phyloP scores from a whole-genome alignment of 2,888 invertebrate species.

The Bellardia bayeri region DNA sequence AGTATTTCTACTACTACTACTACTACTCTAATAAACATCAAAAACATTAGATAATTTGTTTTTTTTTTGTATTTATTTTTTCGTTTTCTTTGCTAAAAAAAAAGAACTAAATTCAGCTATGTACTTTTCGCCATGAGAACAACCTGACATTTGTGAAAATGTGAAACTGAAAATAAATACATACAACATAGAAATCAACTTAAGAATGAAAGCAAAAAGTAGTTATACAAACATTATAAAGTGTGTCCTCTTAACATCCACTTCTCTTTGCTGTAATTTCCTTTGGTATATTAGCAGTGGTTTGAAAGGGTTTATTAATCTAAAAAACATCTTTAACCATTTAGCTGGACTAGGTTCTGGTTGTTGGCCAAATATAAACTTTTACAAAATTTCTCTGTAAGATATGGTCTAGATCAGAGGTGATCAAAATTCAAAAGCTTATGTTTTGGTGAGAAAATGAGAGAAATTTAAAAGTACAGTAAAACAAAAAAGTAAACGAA shows the following conservation, averaged over 20 bases:
- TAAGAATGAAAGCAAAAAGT: neutral
- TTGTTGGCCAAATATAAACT: too few species aligned
- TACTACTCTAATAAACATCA: slow-evolving; percentile 11
- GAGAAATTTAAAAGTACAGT: too few species aligned
- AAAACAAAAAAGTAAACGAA: too few species aligned
- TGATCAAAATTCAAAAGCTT: too few species aligned
- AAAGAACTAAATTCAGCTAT: slow-evolving; percentile 7
- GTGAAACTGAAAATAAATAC: neutral
- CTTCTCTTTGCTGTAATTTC: neutral
- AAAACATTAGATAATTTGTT: slow-evolving; percentile 24
- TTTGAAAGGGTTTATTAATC: neutral
- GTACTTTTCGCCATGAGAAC: slow-evolving; percentile 38
- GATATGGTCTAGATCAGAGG: too few species aligned
- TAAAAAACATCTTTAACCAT: too few species aligned
- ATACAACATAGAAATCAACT: neutral
- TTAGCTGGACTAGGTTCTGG: too few species aligned
- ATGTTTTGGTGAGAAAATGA: too few species aligned
- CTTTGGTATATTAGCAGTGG: neutral
- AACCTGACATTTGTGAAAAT: slow-evolving; percentile 54
- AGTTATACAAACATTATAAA: neutral
- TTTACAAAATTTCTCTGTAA: too few species aligned
- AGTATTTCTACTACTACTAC: neutral
- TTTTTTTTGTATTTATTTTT: neutral
- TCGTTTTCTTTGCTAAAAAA: neutral
- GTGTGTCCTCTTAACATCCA: neutral